phyloP scores from a whole-genome alignment of 2,888 invertebrate genomes.

The Athalia circularis region DNA sequence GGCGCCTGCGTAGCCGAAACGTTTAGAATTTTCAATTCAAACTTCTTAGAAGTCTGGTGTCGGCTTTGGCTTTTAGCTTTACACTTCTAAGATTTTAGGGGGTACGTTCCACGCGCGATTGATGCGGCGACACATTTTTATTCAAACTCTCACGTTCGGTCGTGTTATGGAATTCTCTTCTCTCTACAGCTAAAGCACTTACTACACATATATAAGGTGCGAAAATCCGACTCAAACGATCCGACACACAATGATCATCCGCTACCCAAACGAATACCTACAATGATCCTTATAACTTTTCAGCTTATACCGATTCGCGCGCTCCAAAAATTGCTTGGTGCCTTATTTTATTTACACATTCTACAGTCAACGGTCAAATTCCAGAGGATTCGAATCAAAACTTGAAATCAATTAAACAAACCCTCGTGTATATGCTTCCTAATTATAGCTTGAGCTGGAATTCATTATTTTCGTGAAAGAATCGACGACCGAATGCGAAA shows the following conservation, averaged over 20 bases:
- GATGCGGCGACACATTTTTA: neutral
- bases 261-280: neutral
- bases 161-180: too few species aligned
- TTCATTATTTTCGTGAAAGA: too few species aligned
- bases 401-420: neutral
- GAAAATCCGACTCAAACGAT: neutral
- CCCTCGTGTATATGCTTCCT: neutral
- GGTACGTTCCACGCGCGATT: neutral
- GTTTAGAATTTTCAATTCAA: neutral
- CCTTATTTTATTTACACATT: too few species aligned
- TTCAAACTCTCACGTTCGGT: neutral
- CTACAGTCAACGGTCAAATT: neutral
- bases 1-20: neutral
- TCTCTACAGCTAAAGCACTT: neutral
- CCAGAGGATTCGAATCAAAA: neutral
- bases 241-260: neutral
- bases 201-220: neutral
- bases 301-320: too few species aligned
- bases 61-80: neutral
- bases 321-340: too few species aligned
- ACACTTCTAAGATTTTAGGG: too few species aligned
- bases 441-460: too few species aligned
- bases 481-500: too few species aligned
- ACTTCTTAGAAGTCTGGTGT: slow-evolving; percentile 3
- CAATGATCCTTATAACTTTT: too few species aligned